These are phyloP conservation scores for Neomonachus schauinslandi DNA, from an alignment of 2,113 vertebrate genomes.

Conservation along the genomic window DNA sequence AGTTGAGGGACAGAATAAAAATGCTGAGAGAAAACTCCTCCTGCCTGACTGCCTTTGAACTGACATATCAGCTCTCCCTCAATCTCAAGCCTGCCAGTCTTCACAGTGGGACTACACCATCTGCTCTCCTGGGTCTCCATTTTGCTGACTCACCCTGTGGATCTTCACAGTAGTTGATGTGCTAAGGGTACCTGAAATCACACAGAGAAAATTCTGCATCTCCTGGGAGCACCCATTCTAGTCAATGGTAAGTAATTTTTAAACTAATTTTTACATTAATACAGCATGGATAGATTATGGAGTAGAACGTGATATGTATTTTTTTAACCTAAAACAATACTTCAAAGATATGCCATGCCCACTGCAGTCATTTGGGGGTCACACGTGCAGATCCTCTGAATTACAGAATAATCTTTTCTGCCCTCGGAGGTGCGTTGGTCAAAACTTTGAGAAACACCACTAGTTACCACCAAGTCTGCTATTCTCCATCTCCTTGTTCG, in stretches of 20 bases:
- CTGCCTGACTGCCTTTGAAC: background rate
- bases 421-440: too few species aligned
- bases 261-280: background rate
- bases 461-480: background rate
- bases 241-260: background rate
- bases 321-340: background rate
- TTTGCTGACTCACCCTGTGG: background rate
- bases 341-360: background rate
- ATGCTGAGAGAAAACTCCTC: background rate
- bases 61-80: background rate
- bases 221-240: background rate
- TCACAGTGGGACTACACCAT: background rate
- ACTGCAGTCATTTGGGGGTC: background rate
- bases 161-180: background rate
- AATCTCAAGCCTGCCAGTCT: background rate
- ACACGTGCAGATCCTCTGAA: background rate
- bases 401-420: background rate
- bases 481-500: background rate
- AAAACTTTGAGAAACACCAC: background rate
- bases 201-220: background rate
- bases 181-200: background rate
- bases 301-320: background rate
- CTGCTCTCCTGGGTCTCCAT: background rate
- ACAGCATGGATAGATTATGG: background rate
- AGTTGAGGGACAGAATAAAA: background rate